Evolutionary conservation across 2,113 vertebrate species (phyloP), one percentile per base, ranked within the genome.

Genomic region (Platichthys flesus): DNA sequence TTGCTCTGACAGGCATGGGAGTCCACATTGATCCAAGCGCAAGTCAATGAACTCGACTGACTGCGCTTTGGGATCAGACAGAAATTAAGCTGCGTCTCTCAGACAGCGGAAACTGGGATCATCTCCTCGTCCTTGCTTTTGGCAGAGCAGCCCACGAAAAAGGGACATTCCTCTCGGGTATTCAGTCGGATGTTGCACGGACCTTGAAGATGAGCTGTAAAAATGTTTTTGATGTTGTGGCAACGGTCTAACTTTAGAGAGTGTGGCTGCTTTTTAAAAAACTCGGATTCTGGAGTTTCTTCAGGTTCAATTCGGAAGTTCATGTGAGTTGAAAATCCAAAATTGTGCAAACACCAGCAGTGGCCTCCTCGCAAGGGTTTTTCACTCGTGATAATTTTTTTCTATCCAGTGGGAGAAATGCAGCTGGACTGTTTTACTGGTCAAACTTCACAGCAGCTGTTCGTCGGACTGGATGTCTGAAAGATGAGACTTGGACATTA

Each of bases 391-490:
- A 67, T 28, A 64, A 72, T 76, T 42, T 20, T 42, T 10, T 42
- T 42, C 40, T 12, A 35, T 75, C 71, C 75, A 59, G 55, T 57
- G 47, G 62, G 67, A 79, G 63, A 84, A 83, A 55, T 76, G 66
- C 84, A 87, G 81, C 86, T 78, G 67, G 59, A 62, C 51, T 76
- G 69, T 77, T 87, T 79, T 69, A 61, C 74, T 84, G 42, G 67
- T 84, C 40, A 85, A 78, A 79, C 66, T 84, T 69, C 71, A 57
- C 78, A 87, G 80, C 91, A 92, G 91, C 88, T 93, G 90, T 85
- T 80, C 60, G 54, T 76, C 69, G 51, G 74, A 57, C 76, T 70
- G 74, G 24, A 81, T 81, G 71, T 70, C 69, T 86, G 91, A 90
- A 90, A 92, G 81, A 76, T 86, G 90, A 91, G 55, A 85, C 85